Conservation (phyloP, 2,113 vertebrate genomes). For the Salvelinus sp. region DNA sequence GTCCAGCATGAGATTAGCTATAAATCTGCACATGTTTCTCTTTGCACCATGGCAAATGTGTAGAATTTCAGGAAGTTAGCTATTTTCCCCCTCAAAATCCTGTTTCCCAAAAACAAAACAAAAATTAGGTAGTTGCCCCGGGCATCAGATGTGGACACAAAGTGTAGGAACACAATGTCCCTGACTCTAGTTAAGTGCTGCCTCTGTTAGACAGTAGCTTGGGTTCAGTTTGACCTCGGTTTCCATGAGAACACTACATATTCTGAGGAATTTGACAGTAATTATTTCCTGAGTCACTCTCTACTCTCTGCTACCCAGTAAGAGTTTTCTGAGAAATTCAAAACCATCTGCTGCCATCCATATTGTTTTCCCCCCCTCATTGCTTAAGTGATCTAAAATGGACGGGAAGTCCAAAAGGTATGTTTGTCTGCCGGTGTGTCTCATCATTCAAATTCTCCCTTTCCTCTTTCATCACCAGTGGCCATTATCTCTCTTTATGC, state of each 20-base stretch:
- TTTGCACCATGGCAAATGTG: no score
- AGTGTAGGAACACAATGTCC: no score
- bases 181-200: background rate
- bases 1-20: no score
- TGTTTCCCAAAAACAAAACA: no score
- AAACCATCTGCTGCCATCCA: background rate
- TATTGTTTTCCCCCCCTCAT: slow-evolving; percentile 40
- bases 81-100: no score
- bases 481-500: slow-evolving; percentile 57
- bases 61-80: no score
- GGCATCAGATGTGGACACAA: no score
- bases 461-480: slow-evolving; percentile 48
- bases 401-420: slow-evolving; percentile 21
- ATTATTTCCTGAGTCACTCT: slow-evolving; percentile 6
- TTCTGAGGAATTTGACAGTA: slow-evolving; percentile 6
- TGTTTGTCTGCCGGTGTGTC: slow-evolving; percentile 44
- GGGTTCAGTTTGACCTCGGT: slow-evolving; percentile 18
- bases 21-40: no score
- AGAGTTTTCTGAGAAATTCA: background rate
- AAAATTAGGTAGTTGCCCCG: no score
- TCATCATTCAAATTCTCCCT: slow-evolving; percentile 65
- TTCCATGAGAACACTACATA: slow-evolving; percentile 18
- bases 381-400: slow-evolving; percentile 43
- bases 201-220: background rate
- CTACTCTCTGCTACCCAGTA: slow-evolving; percentile 16